phyloP scores from a whole-genome alignment of 2,888 invertebrate species.

The Tetragonula carbonaria region DNA sequence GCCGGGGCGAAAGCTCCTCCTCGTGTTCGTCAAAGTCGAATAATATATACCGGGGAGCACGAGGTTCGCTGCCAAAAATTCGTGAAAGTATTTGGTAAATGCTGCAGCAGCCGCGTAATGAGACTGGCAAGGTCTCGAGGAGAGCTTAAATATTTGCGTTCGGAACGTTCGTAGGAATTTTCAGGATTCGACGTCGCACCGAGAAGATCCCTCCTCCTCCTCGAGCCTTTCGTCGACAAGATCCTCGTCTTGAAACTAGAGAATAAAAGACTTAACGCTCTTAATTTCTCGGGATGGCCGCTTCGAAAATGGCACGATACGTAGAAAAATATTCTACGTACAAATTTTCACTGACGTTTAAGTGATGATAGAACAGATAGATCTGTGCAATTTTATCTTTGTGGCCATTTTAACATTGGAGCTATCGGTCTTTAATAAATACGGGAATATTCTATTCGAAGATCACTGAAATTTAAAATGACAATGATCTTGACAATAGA shows the following conservation, averaged over 20 bases:
- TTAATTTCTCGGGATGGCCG: constrained; percentile 17
- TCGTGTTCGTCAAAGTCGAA: constrained; percentile 40
- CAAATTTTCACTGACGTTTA: too few relatives aligned
- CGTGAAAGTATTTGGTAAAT: constrained; percentile 44
- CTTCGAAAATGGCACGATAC: background rate
- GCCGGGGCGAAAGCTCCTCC: constrained; percentile 24
- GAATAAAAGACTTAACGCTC: background rate
- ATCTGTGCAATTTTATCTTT: too few relatives aligned
- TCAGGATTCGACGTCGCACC: constrained; percentile 39
- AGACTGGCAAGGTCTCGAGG: constrained; percentile 37
- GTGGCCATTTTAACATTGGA: too few relatives aligned
- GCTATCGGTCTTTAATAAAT: too few relatives aligned
- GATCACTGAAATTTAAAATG: too few relatives aligned
- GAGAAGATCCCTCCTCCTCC: constrained; percentile 24
- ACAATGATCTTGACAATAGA: too few relatives aligned
- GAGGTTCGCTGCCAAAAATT: constrained; percentile 56
- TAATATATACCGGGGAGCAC: constrained; percentile 49
- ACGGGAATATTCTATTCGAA: too few relatives aligned
- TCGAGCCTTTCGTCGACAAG: background rate
- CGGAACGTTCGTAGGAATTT: constrained; percentile 39
- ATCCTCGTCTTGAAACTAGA: background rate
- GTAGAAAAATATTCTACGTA: too few relatives aligned
- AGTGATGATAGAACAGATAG: too few relatives aligned
- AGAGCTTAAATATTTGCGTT: constrained; percentile 56
- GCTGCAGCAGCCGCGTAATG: constrained; percentile 44